phyloP scores from a whole-genome alignment of 2,797 vertebrate species.

The Poecile montanus region DNA sequence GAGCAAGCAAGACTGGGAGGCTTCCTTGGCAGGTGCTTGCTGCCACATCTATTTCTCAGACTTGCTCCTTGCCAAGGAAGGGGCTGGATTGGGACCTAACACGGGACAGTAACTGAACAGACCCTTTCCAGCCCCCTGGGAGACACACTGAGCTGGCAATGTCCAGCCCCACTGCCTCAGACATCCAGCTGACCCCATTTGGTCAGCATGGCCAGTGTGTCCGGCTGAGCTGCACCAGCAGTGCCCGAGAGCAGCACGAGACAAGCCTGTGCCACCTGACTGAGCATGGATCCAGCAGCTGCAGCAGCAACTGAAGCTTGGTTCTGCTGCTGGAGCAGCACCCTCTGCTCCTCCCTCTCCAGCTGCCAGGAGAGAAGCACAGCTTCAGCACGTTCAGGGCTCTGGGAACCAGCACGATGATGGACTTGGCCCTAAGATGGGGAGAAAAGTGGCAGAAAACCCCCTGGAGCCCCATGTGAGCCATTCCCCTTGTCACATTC shows the following conservation, averaged over 20 bases:
- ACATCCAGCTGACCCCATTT: not conserved
- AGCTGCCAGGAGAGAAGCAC: not conserved
- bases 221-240: not conserved
- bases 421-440: not conserved
- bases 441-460: not conserved
- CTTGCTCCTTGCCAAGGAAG: not conserved
- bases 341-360: rapidly evolving
- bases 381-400: not conserved
- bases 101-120: not conserved
- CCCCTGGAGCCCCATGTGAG: not conserved
- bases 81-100: not conserved
- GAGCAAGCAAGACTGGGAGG: not conserved
- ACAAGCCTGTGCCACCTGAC: not conserved
- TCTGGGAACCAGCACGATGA: not conserved
- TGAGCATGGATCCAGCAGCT: not conserved
- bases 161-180: not conserved
- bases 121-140: not conserved
- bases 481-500: not conserved
- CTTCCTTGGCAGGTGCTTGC: not conserved
- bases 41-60: not conserved
- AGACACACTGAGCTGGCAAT: not conserved
- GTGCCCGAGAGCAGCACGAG: not conserved
- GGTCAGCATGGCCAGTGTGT: rapidly evolving
- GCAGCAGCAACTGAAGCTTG: not conserved
- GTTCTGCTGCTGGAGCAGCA: not conserved